Percentiles rank a stretch among this genome's conserved stretches.
phyloP scores from a whole-genome alignment of 2,797 vertebrate genomes.

The Lemur catta region DNA sequence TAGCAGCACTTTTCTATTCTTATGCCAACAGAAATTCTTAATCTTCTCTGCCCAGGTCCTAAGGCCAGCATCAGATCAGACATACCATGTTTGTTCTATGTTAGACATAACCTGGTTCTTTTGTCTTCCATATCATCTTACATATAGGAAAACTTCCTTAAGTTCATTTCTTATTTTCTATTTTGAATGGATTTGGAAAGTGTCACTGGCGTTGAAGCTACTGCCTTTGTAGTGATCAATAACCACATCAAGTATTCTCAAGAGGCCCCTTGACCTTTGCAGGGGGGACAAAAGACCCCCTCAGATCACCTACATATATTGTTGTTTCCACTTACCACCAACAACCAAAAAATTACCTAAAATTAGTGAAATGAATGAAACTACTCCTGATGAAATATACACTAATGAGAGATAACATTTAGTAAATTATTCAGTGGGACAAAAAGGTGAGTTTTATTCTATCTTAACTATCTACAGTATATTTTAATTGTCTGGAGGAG shows the following conservation, averaged over 20 bases:
- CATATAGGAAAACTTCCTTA: constrained; percentile 17
- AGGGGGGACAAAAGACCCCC: neutral
- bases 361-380: constrained; percentile 54
- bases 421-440: constrained; percentile 51
- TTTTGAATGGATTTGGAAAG: constrained; percentile 35
- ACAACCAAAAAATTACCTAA: constrained; percentile 15
- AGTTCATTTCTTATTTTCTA: constrained; percentile 49
- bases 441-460: constrained; percentile 55
- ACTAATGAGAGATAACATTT: constrained; percentile 46
- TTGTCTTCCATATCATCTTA: constrained; percentile 39
- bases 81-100: neutral
- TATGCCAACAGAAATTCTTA: constrained; percentile 19
- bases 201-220: constrained; percentile 5
- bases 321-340: constrained; percentile 29
- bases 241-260: neutral
- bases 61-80: constrained; percentile 28
- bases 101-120: constrained; percentile 42
- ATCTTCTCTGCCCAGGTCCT: constrained; percentile 18
- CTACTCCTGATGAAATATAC: constrained; percentile 27
- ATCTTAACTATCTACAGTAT: neutral
- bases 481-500: constrained; percentile 48
- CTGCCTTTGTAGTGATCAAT: constrained; percentile 38
- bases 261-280: neutral
- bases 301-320: constrained; percentile 35
- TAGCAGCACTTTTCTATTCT: constrained; percentile 31